These are phyloP conservation scores for Brachirus orientalis DNA, from an alignment of 2,113 vertebrate species.

Conservation along the genomic window DNA sequence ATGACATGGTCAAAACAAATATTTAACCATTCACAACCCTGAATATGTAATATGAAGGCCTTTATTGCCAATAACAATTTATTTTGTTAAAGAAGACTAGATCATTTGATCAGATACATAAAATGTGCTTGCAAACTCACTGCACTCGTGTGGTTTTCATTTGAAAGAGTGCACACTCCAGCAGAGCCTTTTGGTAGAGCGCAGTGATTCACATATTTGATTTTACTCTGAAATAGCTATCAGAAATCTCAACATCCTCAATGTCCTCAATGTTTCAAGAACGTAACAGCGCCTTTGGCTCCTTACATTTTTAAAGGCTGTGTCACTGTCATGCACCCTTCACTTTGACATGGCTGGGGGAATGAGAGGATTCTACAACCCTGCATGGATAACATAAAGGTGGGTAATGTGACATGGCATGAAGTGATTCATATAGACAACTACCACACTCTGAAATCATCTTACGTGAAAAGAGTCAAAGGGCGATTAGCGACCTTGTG, in stretches of 20 bases:
- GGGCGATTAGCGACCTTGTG: conserved; percentile 53
- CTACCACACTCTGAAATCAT: conserved; percentile 29
- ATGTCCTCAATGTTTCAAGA: too few relatives aligned
- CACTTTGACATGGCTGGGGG: conserved; percentile 41
- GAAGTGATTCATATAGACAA: conserved; percentile 40
- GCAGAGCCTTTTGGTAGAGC: neutral
- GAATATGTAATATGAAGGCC: too few relatives aligned
- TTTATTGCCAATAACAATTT: too few relatives aligned
- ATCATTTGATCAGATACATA: too few relatives aligned
- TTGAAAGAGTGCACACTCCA: too few relatives aligned
- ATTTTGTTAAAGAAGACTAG: too few relatives aligned
- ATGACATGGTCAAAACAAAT: too few relatives aligned
- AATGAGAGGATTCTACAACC: conserved; percentile 4
- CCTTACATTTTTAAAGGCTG: conserved; percentile 50
- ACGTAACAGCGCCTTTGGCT: neutral
- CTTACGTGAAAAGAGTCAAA: conserved; percentile 51
- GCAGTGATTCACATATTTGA: neutral
- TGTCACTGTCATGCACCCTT: conserved; percentile 56
- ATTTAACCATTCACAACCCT: too few relatives aligned
- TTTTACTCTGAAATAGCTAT: neutral
- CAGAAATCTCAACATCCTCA: too few relatives aligned
- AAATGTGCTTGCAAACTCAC: too few relatives aligned
- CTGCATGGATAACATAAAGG: conserved; percentile 34
- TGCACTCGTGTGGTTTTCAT: too few relatives aligned
- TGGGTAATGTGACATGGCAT: conserved; percentile 51